Conservation (phyloP, 2,113 vertebrate genomes). For the Malurus cyaneus region DNA sequence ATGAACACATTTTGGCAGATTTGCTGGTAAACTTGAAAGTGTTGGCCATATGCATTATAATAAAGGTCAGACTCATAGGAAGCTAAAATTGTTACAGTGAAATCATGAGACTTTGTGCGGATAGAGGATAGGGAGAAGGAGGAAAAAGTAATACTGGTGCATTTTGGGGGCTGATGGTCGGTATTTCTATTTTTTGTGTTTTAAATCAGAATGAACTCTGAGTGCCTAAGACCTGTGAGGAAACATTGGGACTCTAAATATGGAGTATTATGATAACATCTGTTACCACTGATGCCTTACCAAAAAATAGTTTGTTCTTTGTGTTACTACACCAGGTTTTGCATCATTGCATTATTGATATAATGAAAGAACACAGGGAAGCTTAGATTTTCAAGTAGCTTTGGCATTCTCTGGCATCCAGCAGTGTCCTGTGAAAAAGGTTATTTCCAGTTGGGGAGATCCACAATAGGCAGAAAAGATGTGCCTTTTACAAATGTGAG, state of each 20-base stretch:
- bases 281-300: not conserved
- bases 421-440: not conserved
- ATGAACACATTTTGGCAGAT: not conserved
- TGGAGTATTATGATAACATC: not conserved
- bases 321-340: not conserved
- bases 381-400: not conserved
- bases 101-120: not conserved
- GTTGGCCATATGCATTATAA: not conserved
- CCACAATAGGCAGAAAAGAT: not conserved
- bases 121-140: not conserved
- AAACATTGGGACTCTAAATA: not conserved
- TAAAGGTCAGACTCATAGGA: not conserved
- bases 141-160: not conserved
- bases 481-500: not conserved
- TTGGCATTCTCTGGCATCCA: not conserved
- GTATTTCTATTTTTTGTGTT: not conserved
- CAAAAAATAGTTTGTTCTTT: not conserved
- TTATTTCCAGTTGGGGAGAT: not conserved
- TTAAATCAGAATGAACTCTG: not conserved
- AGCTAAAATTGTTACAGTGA: not conserved
- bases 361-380: not conserved
- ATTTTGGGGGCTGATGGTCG: accelerated
- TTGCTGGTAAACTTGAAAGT: not conserved
- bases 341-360: not conserved
- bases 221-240: not conserved